Evolutionary conservation across 1,140 invertebrate species (phyloP).

Genomic region (Brachionus angularis): DNA sequence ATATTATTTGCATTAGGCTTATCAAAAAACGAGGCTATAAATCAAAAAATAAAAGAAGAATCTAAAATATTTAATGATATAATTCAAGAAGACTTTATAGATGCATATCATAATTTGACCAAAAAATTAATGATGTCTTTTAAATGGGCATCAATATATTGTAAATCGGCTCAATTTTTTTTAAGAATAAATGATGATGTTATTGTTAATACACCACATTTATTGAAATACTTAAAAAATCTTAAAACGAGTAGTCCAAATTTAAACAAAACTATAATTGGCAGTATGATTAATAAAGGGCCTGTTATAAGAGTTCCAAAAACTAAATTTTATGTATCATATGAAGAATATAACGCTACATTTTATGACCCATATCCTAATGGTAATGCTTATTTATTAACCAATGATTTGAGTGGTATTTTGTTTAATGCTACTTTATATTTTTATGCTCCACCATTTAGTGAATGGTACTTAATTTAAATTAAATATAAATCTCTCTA

Average conservation of each 20-base stretch:
- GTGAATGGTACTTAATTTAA: too few relatives aligned
- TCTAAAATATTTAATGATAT: slow-evolving; percentile 46
- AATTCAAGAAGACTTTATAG: slow-evolving; percentile 47
- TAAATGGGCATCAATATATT: slow-evolving; percentile 46
- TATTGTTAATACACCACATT: slow-evolving; percentile 36
- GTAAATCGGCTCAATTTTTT: slow-evolving; percentile 39
- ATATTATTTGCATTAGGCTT: slow-evolving; percentile 2
- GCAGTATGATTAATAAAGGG: background rate
- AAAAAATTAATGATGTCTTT: slow-evolving; percentile 46
- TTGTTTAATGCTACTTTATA: too few relatives aligned
- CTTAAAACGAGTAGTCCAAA: background rate
- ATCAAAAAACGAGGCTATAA: background rate
- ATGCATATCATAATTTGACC: slow-evolving; percentile 47
- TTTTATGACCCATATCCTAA: too few relatives aligned
- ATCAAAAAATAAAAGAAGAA: slow-evolving; percentile 35
- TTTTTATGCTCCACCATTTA: too few relatives aligned
- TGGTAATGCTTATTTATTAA: too few relatives aligned
- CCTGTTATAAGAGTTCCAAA: slow-evolving; percentile 10
- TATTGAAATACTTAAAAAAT: slow-evolving; percentile 16
- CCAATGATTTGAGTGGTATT: too few relatives aligned
- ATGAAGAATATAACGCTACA: background rate
- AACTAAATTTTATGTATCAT: slow-evolving; percentile 27
- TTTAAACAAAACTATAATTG: slow-evolving; percentile 15
- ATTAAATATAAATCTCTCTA: too few relatives aligned
- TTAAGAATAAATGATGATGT: slow-evolving; percentile 47